phyloP scores from a whole-genome alignment of 2,888 invertebrate genomes.

The Homarus gammarus region DNA sequence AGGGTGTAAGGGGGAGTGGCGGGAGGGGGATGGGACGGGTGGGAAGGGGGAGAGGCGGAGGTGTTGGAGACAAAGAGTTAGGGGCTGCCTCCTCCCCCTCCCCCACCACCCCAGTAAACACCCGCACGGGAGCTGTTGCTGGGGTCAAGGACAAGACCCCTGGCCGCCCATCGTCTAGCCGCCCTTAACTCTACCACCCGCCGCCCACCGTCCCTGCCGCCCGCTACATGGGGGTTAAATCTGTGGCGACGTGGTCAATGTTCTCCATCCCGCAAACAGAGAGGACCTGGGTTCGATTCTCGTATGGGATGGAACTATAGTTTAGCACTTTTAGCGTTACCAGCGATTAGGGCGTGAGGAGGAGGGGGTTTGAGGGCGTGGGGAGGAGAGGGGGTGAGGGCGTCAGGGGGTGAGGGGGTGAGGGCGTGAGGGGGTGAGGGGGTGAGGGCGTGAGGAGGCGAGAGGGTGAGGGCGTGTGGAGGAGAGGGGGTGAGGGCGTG shows the following conservation, averaged over 20 bases:
- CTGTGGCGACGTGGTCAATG: too few species aligned
- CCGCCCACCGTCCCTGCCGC: constrained; percentile 24
- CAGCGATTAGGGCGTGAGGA: too few species aligned
- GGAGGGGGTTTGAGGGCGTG: too few species aligned
- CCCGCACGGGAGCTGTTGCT: neutral
- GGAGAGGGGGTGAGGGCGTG: neutral
- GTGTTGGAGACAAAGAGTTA: neutral
- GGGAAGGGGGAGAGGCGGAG: neutral
- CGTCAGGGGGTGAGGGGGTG: neutral
- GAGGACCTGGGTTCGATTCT: too few species aligned
- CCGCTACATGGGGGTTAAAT: too few species aligned
- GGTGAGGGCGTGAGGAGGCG: neutral
- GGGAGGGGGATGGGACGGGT: neutral
- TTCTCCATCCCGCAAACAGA: too few species aligned
- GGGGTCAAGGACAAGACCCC: constrained; percentile 53
- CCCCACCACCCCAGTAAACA: neutral
- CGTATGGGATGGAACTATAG: too few species aligned
- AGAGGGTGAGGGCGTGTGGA: neutral
- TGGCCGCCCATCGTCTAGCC: constrained; percentile 10
- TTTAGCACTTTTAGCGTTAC: too few species aligned
- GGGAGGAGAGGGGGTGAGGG: too few species aligned
- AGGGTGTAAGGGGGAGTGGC: constrained; percentile 8
- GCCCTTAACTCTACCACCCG: too few species aligned
- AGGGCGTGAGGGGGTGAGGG: neutral
- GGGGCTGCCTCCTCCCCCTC: too few species aligned